Evolutionary conservation across 2,888 invertebrate species (phyloP), one percentile per base, ranked within the genome.

Genomic region (Lydus trimaculatus): DNA sequence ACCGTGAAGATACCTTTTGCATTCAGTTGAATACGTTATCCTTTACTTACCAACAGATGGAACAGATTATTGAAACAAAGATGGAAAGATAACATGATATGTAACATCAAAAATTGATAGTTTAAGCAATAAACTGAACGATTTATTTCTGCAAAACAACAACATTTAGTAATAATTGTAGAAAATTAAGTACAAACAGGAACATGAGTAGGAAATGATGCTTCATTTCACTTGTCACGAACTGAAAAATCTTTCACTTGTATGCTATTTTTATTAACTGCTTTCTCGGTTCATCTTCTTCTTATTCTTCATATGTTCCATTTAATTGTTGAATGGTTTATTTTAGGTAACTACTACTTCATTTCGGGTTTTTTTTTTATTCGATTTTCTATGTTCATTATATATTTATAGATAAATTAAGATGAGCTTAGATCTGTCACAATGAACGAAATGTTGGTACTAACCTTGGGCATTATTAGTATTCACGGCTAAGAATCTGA

Each of bases 1-100:
- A 56, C 56, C 25, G 56, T 56, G 56, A 56, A 56, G 56, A 25
- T 56, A 56, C 25, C 56, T 56, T 56, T 25, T 56, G 25, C 56
- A 56, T 56, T 25, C 56, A 56, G 25, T 8, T 20, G 20, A n/a
- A 48, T 11, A 52, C 9, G 5, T 25, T 56, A 5, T 56, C 25
- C 20, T 56, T 9, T 56, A 23, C 52, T 52, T 23, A 25, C 56
- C 25, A 20, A 48, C 20, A 20, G 3, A 25, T 25, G 15, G 25
- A 25, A 23, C 13, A 3, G 6, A 56, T 56, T 1, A 5, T 23
- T 13, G 7, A 1, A 56, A 56, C 15, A 56, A 25, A 25, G 23
- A 56, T 56, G 25, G 56, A 48, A n/a, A 48, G 20, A 9, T 48
- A 25, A 25, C 25, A 25, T 56, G 25, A 56, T 56, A 13, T 56